Base-by-base conservation (phyloP, 2,888 invertebrate species). In the Ischnus inquisitorius region DNA sequence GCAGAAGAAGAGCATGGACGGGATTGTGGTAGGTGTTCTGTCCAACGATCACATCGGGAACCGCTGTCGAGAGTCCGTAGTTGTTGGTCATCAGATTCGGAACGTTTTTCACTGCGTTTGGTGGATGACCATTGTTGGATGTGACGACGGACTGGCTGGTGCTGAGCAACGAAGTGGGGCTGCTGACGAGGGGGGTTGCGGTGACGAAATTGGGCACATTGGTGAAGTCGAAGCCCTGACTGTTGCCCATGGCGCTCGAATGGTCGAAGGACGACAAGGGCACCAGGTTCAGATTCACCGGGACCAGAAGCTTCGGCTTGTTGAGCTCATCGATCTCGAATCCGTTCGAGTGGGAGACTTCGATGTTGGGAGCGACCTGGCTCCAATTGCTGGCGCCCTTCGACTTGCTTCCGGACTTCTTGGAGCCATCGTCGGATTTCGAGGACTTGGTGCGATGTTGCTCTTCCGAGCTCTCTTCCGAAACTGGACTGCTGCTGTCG, bases 161-260 rank as follows among this genome's bases (percentile, higher is more conserved):
- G 60, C 82, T 91, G 1, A 90, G 22, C 0, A 91, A 14, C 1
- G 92, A 89, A 1, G 89, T 10, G 0, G 88, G 85, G 2, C 91
- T 92, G 80, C 90, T 92, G 1, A 88, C 25, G 19, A 84, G 79
- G 12, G 90, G 74, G 3, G 92, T 86, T 0, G 90, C 86, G 2
- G 90, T 88, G 6, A 90, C 89, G 14, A 91, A 82, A 62, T 90
- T 91, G 14, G 91, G 91, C 12, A 92, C 69, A 81, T 94, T 94
- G 0, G 93, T 93, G 69, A 94, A 92, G 87, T 94, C 94, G 83
- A 94, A 94, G 1, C 94, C 93, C 88, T 94, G 94, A 78, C 94
- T 94, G 51, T 91, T 93, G 0, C 93, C 94, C 5, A 94, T 85
- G 6, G 94, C 94, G 0, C 92, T 93, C 0, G 92, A 92, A 74